Evolutionary conservation across 1,140 invertebrate species (phyloP).

Genomic region (Bombyx mori): ASM3026992v2 NC_085120.1:414001-414500

Average conservation of each 20-base stretch:
- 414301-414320: background rate
- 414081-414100: background rate
- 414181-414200: slow-evolving; percentile 10
- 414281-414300: background rate
- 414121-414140: slow-evolving; percentile 31
- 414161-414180: slow-evolving; percentile 44
- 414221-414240: background rate
- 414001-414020: slow-evolving; percentile 22
- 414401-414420: too few species aligned
- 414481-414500: too few species aligned
- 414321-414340: background rate
- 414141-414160: slow-evolving; percentile 36
- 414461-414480: too few species aligned
- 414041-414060: slow-evolving; percentile 18
- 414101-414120: background rate
- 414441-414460: too few species aligned
- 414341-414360: too few species aligned
- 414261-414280: background rate
- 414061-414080: slow-evolving; percentile 20
- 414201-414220: background rate
- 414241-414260: background rate
- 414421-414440: too few species aligned
- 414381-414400: too few species aligned
- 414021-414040: slow-evolving; percentile 19
- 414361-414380: too few species aligned